Percentiles rank a stretch among this genome's conserved stretches.
phyloP scores from a whole-genome alignment of 2,888 invertebrate genomes.

The Andrena trimmerana region DNA sequence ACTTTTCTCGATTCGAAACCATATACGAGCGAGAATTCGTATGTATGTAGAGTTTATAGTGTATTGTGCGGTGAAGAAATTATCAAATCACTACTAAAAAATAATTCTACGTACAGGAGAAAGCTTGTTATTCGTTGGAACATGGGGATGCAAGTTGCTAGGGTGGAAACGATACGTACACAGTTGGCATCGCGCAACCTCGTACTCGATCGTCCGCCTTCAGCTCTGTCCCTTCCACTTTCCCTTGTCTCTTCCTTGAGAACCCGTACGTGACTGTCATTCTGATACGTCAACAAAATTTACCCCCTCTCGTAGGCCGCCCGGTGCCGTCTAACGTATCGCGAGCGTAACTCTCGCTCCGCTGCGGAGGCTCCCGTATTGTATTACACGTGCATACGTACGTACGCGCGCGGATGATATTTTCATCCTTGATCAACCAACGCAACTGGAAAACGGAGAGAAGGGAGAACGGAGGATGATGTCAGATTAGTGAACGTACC shows the following conservation, averaged over 20 bases:
- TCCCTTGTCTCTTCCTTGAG: slow-evolving; percentile 39
- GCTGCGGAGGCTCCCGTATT: neutral
- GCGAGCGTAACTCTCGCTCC: neutral
- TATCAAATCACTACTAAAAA: neutral
- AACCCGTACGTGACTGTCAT: slow-evolving; percentile 63
- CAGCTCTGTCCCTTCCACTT: slow-evolving; percentile 20
- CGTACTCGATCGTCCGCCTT: slow-evolving; percentile 10
- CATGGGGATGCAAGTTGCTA: neutral
- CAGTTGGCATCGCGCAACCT: slow-evolving; percentile 9
- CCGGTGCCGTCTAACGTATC: no score
- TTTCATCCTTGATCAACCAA: slow-evolving; percentile 1
- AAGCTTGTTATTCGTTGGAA: neutral
- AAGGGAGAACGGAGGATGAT: slow-evolving; percentile 19
- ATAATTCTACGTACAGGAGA: neutral
- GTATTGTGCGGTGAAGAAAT: no score
- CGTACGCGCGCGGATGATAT: neutral
- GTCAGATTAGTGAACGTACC: slow-evolving; percentile 57
- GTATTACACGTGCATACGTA: no score
- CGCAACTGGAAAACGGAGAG: no score
- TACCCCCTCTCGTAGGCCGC: neutral
- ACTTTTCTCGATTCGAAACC: slow-evolving; percentile 43
- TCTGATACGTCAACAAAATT: slow-evolving; percentile 60
- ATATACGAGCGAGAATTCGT: no score
- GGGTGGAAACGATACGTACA: neutral
- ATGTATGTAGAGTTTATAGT: no score